Evolutionary conservation across 2,797 vertebrate genomes (phyloP), one percentile per base, ranked within the genome.

Genomic region (Parotocinclus haroldoi): DNA sequence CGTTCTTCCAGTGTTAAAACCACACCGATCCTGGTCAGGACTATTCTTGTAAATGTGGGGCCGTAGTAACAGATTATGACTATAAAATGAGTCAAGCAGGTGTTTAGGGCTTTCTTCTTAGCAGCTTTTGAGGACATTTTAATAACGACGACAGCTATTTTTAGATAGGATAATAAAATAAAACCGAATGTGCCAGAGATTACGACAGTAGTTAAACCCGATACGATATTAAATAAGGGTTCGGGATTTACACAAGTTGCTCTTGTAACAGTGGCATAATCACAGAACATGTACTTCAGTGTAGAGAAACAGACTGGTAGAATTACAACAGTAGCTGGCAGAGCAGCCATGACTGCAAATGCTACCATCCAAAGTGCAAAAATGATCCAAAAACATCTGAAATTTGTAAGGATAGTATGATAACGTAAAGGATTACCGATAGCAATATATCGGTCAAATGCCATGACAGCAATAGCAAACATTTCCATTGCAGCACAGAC

Each of bases 221-320:
- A 59, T 17, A 9, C 10, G 9, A 9, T 16, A 42, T 70, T 42
- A 58, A 70, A 63, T 63, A 57, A 70, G 12, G 58, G 61, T 4
- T 66, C 48, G 11, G 66, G 71, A 60, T 64, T 38, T 18, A 44
- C 46, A 58, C 83, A 87, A 16, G 79, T 82, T 71, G 85, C 62
- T 2, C 66, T 83, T 16, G 82, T 74, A 36, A 89, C 71, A 2
- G 80, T 79, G 0, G 73, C 77, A 61, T 82, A 82, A 49, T 86
- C 83, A 45, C 84, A 58, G 52, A 68, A 73, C 18, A 53, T 9
- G 46, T 62, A 58, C 38, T 9, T 59, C 11, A 73, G 1, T 36
- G 13, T 66, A 4, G 63, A 27, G 5, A 60, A 56, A 61, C 71
- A 76, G 1, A 76, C 12, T 44, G 68, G 66, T 13, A 71, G 40